phyloP scores from a whole-genome alignment of 2,888 invertebrate genomes.

The Ophioninae sp. region DNA sequence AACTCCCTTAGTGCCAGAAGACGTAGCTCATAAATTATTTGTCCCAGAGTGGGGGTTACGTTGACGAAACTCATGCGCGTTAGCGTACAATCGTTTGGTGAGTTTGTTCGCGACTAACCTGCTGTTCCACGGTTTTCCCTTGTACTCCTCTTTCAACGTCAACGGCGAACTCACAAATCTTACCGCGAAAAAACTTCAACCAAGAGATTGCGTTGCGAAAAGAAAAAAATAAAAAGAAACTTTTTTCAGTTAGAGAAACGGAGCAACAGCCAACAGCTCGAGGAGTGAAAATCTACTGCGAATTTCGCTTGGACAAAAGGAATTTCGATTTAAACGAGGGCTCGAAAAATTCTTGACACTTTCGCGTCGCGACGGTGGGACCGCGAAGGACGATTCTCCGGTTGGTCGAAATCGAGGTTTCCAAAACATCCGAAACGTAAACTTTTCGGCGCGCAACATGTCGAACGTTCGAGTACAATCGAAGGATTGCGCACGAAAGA shows the following conservation, averaged over 20 bases:
- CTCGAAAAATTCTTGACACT: slow-evolving; percentile 8
- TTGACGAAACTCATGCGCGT: slow-evolving; percentile 43
- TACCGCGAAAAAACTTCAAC: neutral
- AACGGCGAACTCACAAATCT: neutral
- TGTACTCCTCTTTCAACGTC: slow-evolving; percentile 1
- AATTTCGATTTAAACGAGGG: neutral
- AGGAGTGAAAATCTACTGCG: slow-evolving; percentile 5
- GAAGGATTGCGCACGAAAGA: slow-evolving; percentile 18
- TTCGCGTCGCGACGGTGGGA: neutral
- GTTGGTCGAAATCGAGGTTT: slow-evolving; percentile 56
- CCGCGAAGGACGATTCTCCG: neutral
- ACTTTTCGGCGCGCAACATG: slow-evolving; percentile 13
- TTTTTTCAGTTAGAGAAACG: neutral
- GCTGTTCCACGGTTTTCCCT: slow-evolving; percentile 14
- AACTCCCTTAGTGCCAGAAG: slow-evolving; percentile 5
- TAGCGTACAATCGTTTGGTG: slow-evolving; percentile 34
- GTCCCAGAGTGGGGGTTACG: slow-evolving; percentile 18
- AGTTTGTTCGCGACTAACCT: slow-evolving; percentile 55
- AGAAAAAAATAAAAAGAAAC: slow-evolving; percentile 10
- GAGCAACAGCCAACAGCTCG: neutral
- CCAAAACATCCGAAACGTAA: slow-evolving; percentile 46
- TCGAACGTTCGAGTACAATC: slow-evolving; percentile 24
- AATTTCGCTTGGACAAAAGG: slow-evolving; percentile 11
- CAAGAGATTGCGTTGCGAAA: neutral
- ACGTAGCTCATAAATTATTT: slow-evolving; percentile 61